Conservation (phyloP, 2,113 vertebrate species). For the Bothrops jararaca region DNA sequence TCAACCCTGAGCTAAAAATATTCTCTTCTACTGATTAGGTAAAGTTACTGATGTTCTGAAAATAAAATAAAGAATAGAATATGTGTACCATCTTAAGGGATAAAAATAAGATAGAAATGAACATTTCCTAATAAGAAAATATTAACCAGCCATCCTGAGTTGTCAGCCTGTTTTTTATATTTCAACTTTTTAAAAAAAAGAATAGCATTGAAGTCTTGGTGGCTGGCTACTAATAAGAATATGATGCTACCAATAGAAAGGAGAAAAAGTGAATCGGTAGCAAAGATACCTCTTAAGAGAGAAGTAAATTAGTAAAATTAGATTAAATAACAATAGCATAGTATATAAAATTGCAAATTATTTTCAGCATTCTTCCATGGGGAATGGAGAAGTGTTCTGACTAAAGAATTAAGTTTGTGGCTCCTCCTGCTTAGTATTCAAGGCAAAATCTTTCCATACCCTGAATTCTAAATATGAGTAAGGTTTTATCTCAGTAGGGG, state of each 20-base stretch:
- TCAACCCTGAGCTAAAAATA: neutral
- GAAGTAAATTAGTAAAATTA: neutral
- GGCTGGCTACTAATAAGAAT: neutral
- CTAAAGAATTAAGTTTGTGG: neutral
- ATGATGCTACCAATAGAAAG: neutral
- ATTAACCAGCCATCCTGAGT: neutral
- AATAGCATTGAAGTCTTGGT: neutral
- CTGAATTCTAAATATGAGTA: neutral
- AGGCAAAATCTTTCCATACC: neutral
- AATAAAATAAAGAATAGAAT: neutral
- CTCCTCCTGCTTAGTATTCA: conserved; percentile 9
- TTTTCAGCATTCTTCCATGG: neutral
- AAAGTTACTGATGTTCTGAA: neutral
- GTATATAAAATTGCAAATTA: neutral
- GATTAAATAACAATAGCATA: neutral
- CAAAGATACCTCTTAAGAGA: neutral
- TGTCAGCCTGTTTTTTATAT: neutral
- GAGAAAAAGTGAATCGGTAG: neutral
- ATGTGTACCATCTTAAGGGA: neutral
- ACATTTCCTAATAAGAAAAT: neutral
- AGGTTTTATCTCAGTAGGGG: conserved; percentile 3
- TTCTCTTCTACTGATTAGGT: neutral
- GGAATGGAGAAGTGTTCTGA: neutral
- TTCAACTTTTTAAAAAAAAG: neutral
- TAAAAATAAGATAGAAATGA: neutral